Evolutionary conservation across 1,140 invertebrate genomes (phyloP), one percentile per base, ranked within the genome.

Genomic region (Eulimnadia texana): DNA sequence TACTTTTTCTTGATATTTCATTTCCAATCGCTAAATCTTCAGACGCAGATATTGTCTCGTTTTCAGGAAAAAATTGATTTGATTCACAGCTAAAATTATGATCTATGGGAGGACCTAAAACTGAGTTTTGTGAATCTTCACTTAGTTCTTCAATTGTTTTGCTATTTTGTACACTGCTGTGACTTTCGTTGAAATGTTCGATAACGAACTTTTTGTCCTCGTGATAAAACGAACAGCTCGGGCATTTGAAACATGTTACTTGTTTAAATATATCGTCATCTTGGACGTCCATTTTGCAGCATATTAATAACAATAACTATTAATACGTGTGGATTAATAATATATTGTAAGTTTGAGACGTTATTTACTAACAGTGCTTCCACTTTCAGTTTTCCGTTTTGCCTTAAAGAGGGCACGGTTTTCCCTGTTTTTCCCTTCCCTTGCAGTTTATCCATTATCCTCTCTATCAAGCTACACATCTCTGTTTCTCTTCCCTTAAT

Each of bases 171-270:
- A 29, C 53, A 28, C n/a, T n/a, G n/a, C n/a, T n/a, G n/a, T 50
- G 25, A 61, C 54, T 61, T 22, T 20, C 27, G 22, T 42, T n/a
- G 16, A 24, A 19, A 57, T 74, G 72, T 27, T 60, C 49, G 3
- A 62, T 56, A 22, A 74, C 68, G 1, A 58, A 63, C 49, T 68
- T 61, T 29, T 68, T 65, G 1, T 64, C 47, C 1, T 67, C 49
- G 54, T 67, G 65, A 2, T 68, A 67, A 57, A 70, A 72, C 23
- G 50, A 55, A 63, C 72, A 74, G 28, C 72, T 61, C 24, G 66
- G 67, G 58, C 72, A 74, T 56, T 68, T 72, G 67, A 69, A 73
- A 55, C 67, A 69, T 11, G 66, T 67, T 9, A 72, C 67, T 49
- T 70, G 66, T 33, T 73, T 68, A 61, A 71, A 33, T 19, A 54